Percentiles rank a stretch among this genome's conserved stretches.
These are phyloP conservation scores for Arctia plantaginis DNA, from an alignment of 2,888 invertebrate species.

Conservation along the genomic window DNA sequence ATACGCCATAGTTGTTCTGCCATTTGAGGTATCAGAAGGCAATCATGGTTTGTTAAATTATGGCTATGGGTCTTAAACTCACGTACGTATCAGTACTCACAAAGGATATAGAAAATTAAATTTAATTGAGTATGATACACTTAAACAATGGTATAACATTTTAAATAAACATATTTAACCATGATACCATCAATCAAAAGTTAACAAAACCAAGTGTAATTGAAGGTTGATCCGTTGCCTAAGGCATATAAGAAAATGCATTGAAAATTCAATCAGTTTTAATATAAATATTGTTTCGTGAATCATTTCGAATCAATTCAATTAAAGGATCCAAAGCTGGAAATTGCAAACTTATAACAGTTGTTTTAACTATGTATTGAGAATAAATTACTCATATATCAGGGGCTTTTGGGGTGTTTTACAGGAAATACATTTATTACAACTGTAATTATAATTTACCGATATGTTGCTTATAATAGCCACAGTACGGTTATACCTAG, in stretches of 20 bases:
- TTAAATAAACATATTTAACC: neutral
- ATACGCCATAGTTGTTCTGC: neutral
- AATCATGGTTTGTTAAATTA: neutral
- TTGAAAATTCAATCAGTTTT: neutral
- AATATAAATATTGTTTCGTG: conserved; percentile 1
- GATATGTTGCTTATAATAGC: no score
- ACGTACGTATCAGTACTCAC: no score
- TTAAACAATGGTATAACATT: no score
- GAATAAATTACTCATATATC: neutral
- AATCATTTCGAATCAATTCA: neutral
- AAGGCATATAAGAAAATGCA: neutral
- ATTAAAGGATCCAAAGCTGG: neutral
- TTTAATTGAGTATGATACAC: no score
- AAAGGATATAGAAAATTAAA: no score
- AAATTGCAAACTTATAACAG: neutral
- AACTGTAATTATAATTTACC: neutral
- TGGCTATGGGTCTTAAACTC: neutral
- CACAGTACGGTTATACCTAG: no score
- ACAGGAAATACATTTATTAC: neutral
- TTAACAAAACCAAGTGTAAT: neutral
- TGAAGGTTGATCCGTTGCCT: neutral
- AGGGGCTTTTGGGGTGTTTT: neutral
- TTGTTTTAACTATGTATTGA: neutral
- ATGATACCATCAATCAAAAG: neutral
- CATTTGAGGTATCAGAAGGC: neutral